Evolutionary conservation across 2,113 vertebrate species (phyloP).

Genomic region (Trochalopteron elliotii): DNA sequence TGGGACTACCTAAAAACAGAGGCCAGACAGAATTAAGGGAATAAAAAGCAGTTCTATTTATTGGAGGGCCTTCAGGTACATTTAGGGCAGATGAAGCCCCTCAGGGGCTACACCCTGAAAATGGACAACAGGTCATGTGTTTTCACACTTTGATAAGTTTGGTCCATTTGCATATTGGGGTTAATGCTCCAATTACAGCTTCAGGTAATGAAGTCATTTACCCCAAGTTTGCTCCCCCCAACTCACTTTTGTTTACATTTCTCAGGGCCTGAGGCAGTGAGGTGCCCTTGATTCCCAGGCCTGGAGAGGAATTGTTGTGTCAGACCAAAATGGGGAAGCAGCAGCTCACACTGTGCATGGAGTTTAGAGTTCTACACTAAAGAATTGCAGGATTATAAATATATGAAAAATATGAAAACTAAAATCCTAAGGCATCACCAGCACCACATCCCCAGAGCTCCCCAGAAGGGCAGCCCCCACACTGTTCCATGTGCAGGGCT

Average conservation of each 20-base stretch:
- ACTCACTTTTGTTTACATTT: background rate
- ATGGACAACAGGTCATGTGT: rapidly evolving
- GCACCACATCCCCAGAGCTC: rapidly evolving
- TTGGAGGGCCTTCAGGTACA: background rate
- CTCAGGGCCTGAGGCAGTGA: background rate
- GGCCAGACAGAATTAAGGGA: background rate
- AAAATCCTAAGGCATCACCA: background rate
- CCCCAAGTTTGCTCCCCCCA: background rate
- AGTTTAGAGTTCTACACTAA: background rate
- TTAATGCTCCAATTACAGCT: no score
- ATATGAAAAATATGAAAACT: rapidly evolving
- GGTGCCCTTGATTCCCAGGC: background rate
- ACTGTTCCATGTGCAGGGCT: background rate
- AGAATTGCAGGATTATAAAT: background rate
- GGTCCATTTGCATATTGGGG: background rate
- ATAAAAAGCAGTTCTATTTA: background rate
- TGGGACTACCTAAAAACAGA: background rate
- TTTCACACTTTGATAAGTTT: background rate
- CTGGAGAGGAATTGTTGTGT: background rate
- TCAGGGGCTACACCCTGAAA: background rate
- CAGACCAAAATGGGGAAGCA: background rate
- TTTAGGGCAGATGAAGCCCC: background rate
- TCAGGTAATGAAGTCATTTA: background rate
- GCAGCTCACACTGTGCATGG: background rate
- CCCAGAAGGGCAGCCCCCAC: background rate